Percentiles rank a stretch among this genome's conserved stretches.
Conservation (phyloP, 2,888 invertebrate genomes). For the Blomia tropicalis region DNA sequence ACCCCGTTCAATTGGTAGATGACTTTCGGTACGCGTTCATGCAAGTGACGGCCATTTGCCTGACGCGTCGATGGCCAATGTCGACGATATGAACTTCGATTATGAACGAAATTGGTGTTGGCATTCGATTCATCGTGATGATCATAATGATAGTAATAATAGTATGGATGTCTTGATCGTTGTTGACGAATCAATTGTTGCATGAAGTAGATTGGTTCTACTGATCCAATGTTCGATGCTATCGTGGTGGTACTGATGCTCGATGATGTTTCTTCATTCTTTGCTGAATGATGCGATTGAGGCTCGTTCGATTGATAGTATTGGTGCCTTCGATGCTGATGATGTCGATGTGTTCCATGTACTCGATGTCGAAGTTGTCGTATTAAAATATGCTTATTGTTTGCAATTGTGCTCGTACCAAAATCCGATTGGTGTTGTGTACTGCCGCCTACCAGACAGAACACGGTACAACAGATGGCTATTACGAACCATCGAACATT, state of each 20-base stretch:
- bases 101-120: background rate
- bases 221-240: too few species aligned
- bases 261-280: background rate
- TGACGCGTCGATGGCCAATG: background rate
- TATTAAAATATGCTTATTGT: background rate
- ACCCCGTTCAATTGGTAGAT: constrained; percentile 10
- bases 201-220: background rate
- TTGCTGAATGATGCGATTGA: background rate
- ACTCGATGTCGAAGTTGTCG: background rate
- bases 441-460: background rate
- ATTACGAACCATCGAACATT: background rate
- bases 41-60: background rate
- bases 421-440: too few species aligned
- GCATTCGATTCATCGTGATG: background rate
- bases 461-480: background rate
- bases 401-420: too few species aligned
- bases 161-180: background rate
- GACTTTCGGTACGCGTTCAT: background rate
- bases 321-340: background rate
- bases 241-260: background rate
- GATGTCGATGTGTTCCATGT: background rate
- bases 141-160: background rate
- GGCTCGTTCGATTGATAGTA: background rate
- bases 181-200: background rate
- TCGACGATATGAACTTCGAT: background rate